Percentiles rank a stretch among this genome's conserved stretches.
These are phyloP conservation scores for Baccha elongata DNA, from an alignment of 2,888 invertebrate species.

Conservation along the genomic window DNA sequence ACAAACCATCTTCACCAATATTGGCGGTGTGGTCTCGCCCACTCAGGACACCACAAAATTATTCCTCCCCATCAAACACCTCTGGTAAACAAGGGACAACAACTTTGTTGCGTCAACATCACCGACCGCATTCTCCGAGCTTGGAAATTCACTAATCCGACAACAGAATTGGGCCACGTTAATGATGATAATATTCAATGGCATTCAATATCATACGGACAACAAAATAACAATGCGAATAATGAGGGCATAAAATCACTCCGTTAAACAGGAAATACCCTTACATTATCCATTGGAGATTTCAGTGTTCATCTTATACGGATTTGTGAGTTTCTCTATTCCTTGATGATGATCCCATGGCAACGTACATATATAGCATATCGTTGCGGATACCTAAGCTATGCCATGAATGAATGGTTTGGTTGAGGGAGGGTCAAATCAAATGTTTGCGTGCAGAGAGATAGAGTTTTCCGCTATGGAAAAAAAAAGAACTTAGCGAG, in stretches of 20 bases:
- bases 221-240: slow-evolving; percentile 67
- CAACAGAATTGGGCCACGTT: slow-evolving; percentile 52
- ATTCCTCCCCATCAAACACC: slow-evolving; percentile 45
- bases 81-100: slow-evolving; percentile 26
- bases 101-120: slow-evolving; percentile 29
- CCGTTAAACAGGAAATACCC: slow-evolving; percentile 65
- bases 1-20: neutral
- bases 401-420: neutral
- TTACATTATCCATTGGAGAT: slow-evolving; percentile 62
- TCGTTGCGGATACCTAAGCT: slow-evolving; percentile 3
- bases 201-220: slow-evolving; percentile 63
- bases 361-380: slow-evolving; percentile 9
- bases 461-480: slow-evolving; percentile 2
- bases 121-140: slow-evolving; percentile 13
- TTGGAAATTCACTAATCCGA: slow-evolving; percentile 22
- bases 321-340: slow-evolving; percentile 60
- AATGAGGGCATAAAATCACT: slow-evolving; percentile 65
- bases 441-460: neutral
- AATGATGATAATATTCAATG: slow-evolving; percentile 69
- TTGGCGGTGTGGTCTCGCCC: neutral
- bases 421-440: neutral
- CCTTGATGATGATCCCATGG: slow-evolving; percentile 43
- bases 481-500: slow-evolving; percentile 7
- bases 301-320: slow-evolving; percentile 53
- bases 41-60: slow-evolving; percentile 46